Evolutionary conservation across 2,113 vertebrate genomes (phyloP), one percentile per base, ranked within the genome.

Genomic region (Pluvialis apricaria): DNA sequence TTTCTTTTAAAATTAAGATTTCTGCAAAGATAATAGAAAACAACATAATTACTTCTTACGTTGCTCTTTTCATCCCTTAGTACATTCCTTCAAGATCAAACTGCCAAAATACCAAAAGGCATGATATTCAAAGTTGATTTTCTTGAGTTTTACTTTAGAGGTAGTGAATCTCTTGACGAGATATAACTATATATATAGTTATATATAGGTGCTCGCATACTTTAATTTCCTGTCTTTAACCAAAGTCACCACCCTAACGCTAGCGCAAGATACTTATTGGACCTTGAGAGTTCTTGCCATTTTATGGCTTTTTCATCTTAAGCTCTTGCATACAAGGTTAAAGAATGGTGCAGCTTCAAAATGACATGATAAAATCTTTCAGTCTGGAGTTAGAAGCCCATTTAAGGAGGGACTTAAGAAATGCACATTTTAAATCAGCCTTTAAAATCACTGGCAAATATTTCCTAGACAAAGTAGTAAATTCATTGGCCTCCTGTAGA

Each of bases 351-450:
- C 52, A 86, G 51, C 60, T 94, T 92, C 86, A 54, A 40, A 76
- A 81, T 29, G 49, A 51, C 13, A 24, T 51, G 21, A 73, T 66
- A 84, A 92, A 92, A 91, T 72, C 76, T 75, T 91, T 93, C 47
- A 72, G 66, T 91, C 69, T 71, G 84, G 57, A 89, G 40, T 55
- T 61, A 32, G 57, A 52, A 92, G 55, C 8, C 4, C 32, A 65
- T 95, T 83, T 88, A 89, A 94, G 91, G 62, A 88, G 55, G 54
- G 36, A 44, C 36, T 93, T 76, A 83, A 88, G 65, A 94, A 87
- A 97, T 72, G 62, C 68, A 82, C 64, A 54, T 93, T 91, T 95
- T 85, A 97, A 88, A 96, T 87, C 57, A 92, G 69, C 69, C 62
- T 95, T 88, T 87, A 82, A 95, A 94, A 92, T 88, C 70, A 94